Evolutionary conservation across 2,888 invertebrate species (phyloP), one percentile per base, ranked within the genome.

Genomic region (Volucella bombylans): DNA sequence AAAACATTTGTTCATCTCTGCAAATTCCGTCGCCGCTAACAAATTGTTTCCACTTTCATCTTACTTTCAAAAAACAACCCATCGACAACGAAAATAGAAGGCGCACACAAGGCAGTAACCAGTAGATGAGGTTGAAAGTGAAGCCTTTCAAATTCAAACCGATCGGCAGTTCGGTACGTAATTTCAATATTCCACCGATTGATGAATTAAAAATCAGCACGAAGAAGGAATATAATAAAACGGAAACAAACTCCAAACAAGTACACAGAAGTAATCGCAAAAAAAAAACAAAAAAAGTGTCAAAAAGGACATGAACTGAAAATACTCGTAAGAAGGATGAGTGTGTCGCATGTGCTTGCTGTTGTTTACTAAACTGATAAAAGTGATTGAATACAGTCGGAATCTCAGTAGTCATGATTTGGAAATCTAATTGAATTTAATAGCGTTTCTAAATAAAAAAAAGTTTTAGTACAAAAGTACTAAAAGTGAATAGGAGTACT

Each of bases 171-270:
- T 64, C 59, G 71, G 71, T 81, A 71, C 39, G 41, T 57, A 18
- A 8, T 41, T 38, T 23, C 31, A 57, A 45, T 38, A 38, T 38
- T 31, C 31, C 65, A n/a, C 23, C 73, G 65, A 82, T 76, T 77
- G 77, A 77, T 82, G 71, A 82, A 82, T 77, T 77, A 79, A 83
- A 79, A 83, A 83, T 72, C 78, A 83, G 47, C 55, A 57, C 23
- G 31, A 64, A 59, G 31, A 50, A 45, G 50, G 23, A 41, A 18
- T 12, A 50, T 55, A 59, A 49, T 39, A 47, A 12, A 76, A 18
- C 67, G 55, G 71, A 71, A 52, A 38, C 41, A 62, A 68, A 57
- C 50, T 59, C 57, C 47, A 15, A 64, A 50, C 50, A 64, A 59
- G 62, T n/a, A 68, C 61, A 49, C 64, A 81, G 6, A 76, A 81